phyloP scores from a whole-genome alignment of 2,888 invertebrate genomes.

The Dorcus parallelipipedus region DNA sequence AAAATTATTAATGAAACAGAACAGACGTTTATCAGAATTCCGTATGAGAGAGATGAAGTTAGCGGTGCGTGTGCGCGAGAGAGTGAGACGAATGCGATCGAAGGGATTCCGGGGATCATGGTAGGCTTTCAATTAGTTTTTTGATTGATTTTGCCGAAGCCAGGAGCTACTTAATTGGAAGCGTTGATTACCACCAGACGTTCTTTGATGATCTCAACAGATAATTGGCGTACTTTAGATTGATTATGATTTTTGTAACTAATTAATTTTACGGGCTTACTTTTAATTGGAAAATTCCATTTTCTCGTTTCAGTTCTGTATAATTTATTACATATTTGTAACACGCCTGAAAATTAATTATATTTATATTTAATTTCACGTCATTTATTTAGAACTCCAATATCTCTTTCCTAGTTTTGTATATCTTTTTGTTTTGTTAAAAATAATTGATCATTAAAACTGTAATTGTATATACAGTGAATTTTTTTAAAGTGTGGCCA shows the following conservation, averaged over 20 bases:
- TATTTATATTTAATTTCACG: not conserved
- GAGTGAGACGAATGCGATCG: slow-evolving; percentile 27
- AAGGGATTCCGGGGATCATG: slow-evolving; percentile 45
- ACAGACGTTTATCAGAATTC: slow-evolving; percentile 34
- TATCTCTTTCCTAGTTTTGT: no score
- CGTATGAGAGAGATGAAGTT: slow-evolving; percentile 18
- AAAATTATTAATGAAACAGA: slow-evolving; percentile 48
- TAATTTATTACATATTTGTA: not conserved
- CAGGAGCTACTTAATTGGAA: slow-evolving; percentile 49
- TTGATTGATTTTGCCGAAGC: slow-evolving; percentile 49
- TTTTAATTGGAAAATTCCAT: slow-evolving; percentile 18
- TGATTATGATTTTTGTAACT: slow-evolving; percentile 48
- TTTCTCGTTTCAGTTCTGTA: not conserved
- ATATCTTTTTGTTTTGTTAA: no score
- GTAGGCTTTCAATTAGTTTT: slow-evolving; percentile 51
- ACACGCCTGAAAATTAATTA: not conserved
- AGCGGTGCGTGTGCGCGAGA: slow-evolving; percentile 4
- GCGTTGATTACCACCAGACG: slow-evolving; percentile 48
- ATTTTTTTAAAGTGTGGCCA: no score
- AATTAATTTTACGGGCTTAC: slow-evolving; percentile 19
- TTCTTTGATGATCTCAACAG: slow-evolving; percentile 45
- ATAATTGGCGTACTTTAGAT: slow-evolving; percentile 49
- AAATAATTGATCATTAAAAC: no score
- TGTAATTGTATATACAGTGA: no score
- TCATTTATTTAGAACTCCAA: no score